phyloP scores from a whole-genome alignment of 1,140 invertebrate species.

The Harlomillsia oculata region DNA sequence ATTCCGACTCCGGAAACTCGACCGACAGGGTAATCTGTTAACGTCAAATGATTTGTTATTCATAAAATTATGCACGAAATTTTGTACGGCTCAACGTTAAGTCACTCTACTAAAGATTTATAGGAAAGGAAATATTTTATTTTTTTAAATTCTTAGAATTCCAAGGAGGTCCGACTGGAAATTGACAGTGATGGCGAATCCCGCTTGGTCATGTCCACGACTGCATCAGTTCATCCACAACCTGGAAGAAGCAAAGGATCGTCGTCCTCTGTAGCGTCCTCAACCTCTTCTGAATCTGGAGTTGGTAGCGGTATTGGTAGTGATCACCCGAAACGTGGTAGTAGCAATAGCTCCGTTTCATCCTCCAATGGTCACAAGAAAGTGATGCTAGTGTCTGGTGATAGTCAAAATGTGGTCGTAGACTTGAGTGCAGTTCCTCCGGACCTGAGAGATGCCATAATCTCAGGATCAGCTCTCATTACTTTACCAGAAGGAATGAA shows the following conservation, averaged over 20 bases:
- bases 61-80: background rate
- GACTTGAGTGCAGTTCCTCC: constrained; percentile 32
- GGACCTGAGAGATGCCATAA: constrained; percentile 31
- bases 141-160: constrained; percentile 10
- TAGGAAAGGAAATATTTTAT: background rate
- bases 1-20: constrained; percentile 34
- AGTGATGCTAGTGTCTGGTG: constrained; percentile 35
- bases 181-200: constrained; percentile 20
- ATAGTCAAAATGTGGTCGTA: constrained; percentile 35
- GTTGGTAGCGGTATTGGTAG: background rate
- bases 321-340: no score
- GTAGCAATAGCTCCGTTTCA: background rate
- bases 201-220: constrained; percentile 3
- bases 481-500: constrained; percentile 25
- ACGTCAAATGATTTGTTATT: background rate
- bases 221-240: constrained; percentile 11
- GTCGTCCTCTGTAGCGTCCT: background rate
- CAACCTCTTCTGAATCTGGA: background rate
- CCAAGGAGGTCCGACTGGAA: constrained; percentile 22
- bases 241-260: background rate
- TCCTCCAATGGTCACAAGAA: constrained; percentile 10
- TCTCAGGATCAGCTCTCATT: constrained; percentile 32
- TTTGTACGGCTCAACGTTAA: no score
- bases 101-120: no score
- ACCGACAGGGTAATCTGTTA: constrained; percentile 31